Conservation (phyloP, 2,888 invertebrate species). For the Gandaritis pyraliata region DNA sequence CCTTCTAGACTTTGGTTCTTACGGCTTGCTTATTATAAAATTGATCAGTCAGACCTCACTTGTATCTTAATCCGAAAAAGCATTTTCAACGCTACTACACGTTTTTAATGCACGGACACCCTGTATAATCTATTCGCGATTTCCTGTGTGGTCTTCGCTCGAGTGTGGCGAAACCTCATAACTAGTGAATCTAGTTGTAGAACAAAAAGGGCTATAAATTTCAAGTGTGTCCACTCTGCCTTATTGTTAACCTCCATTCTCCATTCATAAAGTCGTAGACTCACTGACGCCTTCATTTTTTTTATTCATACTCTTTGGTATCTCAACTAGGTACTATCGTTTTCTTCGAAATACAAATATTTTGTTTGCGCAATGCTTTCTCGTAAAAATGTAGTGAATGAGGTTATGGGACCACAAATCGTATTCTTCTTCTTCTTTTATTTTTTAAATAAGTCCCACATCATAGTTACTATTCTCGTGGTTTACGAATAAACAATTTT, state of each 20-base stretch:
- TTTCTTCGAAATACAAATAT: conserved; percentile 22
- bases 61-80: too few species aligned
- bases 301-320: conserved; percentile 37
- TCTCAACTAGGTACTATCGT: not conserved
- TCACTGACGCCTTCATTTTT: conserved; percentile 38
- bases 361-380: conserved; percentile 16
- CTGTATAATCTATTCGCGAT: conserved; percentile 51
- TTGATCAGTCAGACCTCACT: too few species aligned
- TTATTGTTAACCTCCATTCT: conserved; percentile 31
- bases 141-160: conserved; percentile 71
- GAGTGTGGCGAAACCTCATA: conserved; percentile 55
- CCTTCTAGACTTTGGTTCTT: too few species aligned
- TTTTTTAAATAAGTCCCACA: too few species aligned
- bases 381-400: conserved; percentile 15
- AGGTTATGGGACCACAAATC: not conserved
- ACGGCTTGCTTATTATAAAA: too few species aligned
- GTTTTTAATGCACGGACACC: conserved; percentile 9
- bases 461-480: too few species aligned
- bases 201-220: conserved; percentile 77
- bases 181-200: conserved; percentile 58
- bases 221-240: conserved; percentile 35
- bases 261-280: conserved; percentile 41
- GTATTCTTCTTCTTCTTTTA: not conserved
- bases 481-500: too few species aligned
- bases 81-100: too few species aligned